Evolutionary conservation across 2,113 vertebrate species (phyloP), one percentile per base, ranked within the genome.

Genomic region (Lota lota): DNA sequence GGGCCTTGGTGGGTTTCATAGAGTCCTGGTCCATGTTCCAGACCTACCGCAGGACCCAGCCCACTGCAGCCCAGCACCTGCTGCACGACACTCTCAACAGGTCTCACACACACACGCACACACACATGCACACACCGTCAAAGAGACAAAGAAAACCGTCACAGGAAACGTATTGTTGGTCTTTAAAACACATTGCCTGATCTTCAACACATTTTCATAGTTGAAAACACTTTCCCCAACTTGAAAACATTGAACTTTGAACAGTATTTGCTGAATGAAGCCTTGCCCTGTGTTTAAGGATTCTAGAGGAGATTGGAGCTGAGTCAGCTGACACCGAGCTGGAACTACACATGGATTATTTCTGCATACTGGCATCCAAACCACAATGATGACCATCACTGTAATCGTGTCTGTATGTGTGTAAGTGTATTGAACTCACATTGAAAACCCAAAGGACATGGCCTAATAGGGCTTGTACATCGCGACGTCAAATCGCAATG

Each of bases 11-110:
- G 59, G 94, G 94, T 15, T 91, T 92, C 40, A 10, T 94, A 1
- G 78, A 93, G 72, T 87, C 91, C 22, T 79, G 78, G 56, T 94
- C 94, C 70, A 70, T 88, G 0, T 94, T 88, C 70, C 94, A 95
- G 76, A n/a, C 22, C 0, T 93, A 86, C 63, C 16, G 50, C 69
- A 88, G 68, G 57, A 70, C 22, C 1, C 80, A 95, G 36, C 88
- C 90, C 0, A 47, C 87, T 58, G 63, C 78, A 28, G 94, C 93
- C 65, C 80, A 75, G 19, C 72, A 89, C 2, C 79, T 94, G 18
- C 71, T 95, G 36, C 64, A 76, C 19, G 85, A 80, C 47, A 83
- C 81, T 15, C 87, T 92, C 63, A 83, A 85, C 73, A 92, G 91
- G 94, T 95, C 67, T 58, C 53, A 22, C 58, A 22, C 58, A 60